These are phyloP conservation scores for Fragum fragum DNA, from an alignment of 2,888 invertebrate species.

Conservation along the genomic window DNA sequence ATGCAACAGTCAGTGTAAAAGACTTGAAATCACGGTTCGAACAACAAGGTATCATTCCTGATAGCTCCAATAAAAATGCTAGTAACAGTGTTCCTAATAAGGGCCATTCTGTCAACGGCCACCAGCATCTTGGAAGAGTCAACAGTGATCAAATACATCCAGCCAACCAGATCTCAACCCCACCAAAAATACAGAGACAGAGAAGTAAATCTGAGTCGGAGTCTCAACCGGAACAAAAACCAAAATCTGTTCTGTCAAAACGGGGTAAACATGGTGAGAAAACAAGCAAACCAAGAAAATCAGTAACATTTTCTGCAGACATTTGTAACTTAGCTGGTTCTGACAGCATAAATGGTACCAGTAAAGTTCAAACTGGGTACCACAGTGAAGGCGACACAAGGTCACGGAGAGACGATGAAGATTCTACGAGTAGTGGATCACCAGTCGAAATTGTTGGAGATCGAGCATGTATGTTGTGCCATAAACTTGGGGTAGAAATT, in stretches of 20 bases:
- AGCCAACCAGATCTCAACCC: conserved; percentile 6
- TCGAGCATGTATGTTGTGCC: conserved; percentile 94
- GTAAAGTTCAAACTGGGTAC: conserved; percentile 63
- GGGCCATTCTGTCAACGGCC: conserved; percentile 15
- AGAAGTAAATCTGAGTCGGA: conserved; percentile 82
- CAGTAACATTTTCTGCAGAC: conserved; percentile 97
- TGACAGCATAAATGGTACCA: not conserved
- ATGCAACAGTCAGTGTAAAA: conserved; percentile 69
- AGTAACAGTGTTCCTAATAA: conserved; percentile 16
- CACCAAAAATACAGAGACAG: conserved; percentile 61
- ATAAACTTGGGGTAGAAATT: conserved; percentile 93
- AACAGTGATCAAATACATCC: conserved; percentile 34
- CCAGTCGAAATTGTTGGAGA: conserved; percentile 85
- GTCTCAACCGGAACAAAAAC: conserved; percentile 71
- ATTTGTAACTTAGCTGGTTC: conserved; percentile 97
- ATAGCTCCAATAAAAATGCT: not conserved
- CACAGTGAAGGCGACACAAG: conserved; percentile 76
- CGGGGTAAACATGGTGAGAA: conserved; percentile 70
- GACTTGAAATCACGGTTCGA: conserved; percentile 82
- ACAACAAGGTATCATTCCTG: conserved; percentile 12
- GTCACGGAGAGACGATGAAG: conserved; percentile 72
- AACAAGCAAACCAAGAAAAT: conserved; percentile 88
- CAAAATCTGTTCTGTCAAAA: conserved; percentile 81
- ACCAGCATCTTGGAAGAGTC: conserved; percentile 27
- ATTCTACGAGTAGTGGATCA: conserved; percentile 74